Conservation (phyloP, 2,888 invertebrate genomes). For the Fragum sueziense region DNA sequence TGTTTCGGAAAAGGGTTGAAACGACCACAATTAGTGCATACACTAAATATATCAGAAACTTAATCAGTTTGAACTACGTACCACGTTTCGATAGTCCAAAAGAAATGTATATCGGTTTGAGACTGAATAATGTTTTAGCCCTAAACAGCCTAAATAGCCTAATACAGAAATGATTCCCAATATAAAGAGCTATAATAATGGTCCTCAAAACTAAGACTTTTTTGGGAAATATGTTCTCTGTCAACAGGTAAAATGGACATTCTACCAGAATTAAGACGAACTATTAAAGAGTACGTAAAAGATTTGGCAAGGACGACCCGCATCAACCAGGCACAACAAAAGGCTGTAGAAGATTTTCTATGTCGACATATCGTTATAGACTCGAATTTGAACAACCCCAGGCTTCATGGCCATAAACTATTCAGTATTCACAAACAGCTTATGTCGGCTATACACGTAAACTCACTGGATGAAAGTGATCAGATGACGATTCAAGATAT, state of each 20-base stretch:
- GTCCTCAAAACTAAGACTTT: too few species aligned
- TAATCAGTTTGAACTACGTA: too few species aligned
- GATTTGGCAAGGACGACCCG: slow-evolving; percentile 55
- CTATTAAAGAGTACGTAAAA: slow-evolving; percentile 53
- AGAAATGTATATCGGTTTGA: too few species aligned
- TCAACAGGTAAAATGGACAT: slow-evolving; percentile 49
- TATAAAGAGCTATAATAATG: too few species aligned
- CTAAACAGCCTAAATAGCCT: too few species aligned
- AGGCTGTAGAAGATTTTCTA: slow-evolving; percentile 58
- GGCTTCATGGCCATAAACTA: slow-evolving; percentile 39
- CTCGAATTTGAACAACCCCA: slow-evolving; percentile 45
- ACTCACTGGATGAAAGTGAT: slow-evolving; percentile 54
- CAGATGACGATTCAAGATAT: slow-evolving; percentile 54
- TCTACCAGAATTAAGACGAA: slow-evolving; percentile 45
- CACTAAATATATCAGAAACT: too few species aligned
- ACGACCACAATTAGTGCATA: too few species aligned
- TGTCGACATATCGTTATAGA: slow-evolving; percentile 58
- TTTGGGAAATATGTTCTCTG: not conserved
- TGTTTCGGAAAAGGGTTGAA: too few species aligned
- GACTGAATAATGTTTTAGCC: too few species aligned
- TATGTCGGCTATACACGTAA: slow-evolving; percentile 44
- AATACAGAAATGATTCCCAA: too few species aligned
- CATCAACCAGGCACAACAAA: slow-evolving; percentile 54
- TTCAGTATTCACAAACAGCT: slow-evolving; percentile 50
- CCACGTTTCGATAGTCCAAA: too few species aligned